phyloP scores from a whole-genome alignment of 2,797 vertebrate species.

The Antrozous pallidus region DNA sequence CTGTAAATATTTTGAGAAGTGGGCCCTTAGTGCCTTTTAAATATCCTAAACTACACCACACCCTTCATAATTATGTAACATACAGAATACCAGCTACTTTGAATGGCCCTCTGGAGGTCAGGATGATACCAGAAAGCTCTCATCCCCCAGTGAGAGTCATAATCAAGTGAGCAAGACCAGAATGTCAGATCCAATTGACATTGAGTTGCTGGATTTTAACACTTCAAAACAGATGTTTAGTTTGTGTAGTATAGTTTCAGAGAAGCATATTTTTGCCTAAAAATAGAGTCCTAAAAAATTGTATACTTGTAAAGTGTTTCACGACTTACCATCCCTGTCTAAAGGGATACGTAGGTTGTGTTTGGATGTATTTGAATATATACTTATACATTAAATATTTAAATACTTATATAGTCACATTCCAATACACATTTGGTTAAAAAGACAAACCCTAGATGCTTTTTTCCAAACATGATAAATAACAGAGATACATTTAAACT shows the following conservation, averaged over 20 bases:
- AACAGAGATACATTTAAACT: background rate
- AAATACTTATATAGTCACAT: conserved; percentile 64
- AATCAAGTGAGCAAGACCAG: conserved; percentile 78
- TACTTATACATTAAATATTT: conserved; percentile 30
- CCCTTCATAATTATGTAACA: conserved; percentile 84
- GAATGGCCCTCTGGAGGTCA: conserved; percentile 82
- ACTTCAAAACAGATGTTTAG: conserved; percentile 81
- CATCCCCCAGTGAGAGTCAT: conserved; percentile 79
- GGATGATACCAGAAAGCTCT: conserved; percentile 77
- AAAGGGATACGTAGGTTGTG: background rate
- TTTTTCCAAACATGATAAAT: conserved; percentile 23
- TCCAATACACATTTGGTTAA: conserved; percentile 51
- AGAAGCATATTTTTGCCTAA: conserved; percentile 50
- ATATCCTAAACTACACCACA: conserved; percentile 78
- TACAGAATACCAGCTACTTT: conserved; percentile 85
- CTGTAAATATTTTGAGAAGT: conserved; percentile 88
- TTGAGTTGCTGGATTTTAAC: conserved; percentile 81
- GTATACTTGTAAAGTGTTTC: conserved; percentile 4
- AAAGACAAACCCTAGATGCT: conserved; percentile 40
- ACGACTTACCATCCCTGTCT: conserved; percentile 45
- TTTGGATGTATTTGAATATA: background rate
- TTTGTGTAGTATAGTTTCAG: conserved; percentile 46
- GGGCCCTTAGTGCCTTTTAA: conserved; percentile 84
- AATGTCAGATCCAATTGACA: conserved; percentile 83
- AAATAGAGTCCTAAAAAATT: background rate